These are phyloP conservation scores for Ianthella basta DNA, from an alignment of 37 sponge, comb jelly and placozoan genomes.

Conservation along the genomic window DNA sequence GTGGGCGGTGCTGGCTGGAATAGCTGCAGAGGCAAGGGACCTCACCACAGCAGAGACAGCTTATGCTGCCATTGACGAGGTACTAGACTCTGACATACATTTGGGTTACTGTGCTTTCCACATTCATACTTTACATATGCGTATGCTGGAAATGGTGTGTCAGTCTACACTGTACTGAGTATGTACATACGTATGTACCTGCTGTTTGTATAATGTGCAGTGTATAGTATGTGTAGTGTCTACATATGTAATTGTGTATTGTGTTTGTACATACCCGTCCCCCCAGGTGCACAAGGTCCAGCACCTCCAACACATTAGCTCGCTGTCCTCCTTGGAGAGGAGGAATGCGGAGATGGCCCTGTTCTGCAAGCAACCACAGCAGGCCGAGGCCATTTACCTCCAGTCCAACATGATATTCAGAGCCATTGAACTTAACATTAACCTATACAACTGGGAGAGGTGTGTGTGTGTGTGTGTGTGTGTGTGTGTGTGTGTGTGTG, in stretches of 20 bases:
- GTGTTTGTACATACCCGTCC: background rate
- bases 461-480: conserved; percentile 12
- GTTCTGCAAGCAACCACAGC: conserved; percentile 81
- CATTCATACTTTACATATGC: background rate
- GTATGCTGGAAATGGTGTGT: background rate
- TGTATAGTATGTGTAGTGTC: background rate
- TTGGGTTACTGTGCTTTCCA: background rate
- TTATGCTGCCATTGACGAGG: conserved; percentile 95
- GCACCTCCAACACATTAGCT: conserved; percentile 72
- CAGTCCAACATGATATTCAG: conserved; percentile 84
- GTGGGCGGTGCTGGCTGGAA: conserved; percentile 96
- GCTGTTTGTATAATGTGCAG: too few species aligned
- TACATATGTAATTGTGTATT: background rate
- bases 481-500: background rate
- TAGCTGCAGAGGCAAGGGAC: conserved; percentile 78
- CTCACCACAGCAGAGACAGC: conserved; percentile 88
- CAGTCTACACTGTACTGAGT: background rate
- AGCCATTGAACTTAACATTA: conserved; percentile 88
- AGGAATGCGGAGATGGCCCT: conserved; percentile 88
- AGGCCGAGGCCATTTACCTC: conserved; percentile 89
- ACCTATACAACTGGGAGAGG: conserved; percentile 94
- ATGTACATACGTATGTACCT: background rate
- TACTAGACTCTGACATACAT: too few species aligned
- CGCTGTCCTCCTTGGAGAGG: conserved; percentile 57
- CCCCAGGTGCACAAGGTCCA: conserved; percentile 87